Percentiles rank a stretch among this genome's conserved stretches.
Conservation (phyloP, 1,140 invertebrate species). For the Trachelipus rathkii region DNA sequence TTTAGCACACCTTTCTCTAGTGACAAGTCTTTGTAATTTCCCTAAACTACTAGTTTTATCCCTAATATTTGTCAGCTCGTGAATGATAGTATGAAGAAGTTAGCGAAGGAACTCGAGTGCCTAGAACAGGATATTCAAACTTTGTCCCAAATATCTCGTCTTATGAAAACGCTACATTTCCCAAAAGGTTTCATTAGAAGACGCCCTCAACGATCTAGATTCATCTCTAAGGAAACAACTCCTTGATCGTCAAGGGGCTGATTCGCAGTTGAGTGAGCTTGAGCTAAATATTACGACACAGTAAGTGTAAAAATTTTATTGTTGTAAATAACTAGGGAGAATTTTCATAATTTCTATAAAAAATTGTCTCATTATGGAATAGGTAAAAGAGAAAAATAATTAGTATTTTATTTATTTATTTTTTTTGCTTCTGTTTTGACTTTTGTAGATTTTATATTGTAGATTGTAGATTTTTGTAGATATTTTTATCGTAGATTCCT, state of each 20-base stretch:
- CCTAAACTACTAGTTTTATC: background rate
- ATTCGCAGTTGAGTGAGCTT: constrained; percentile 75
- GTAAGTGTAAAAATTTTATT: constrained; percentile 56
- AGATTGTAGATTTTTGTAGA: no score
- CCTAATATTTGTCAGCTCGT: constrained; percentile 59
- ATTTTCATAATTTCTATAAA: no score
- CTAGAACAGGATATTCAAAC: constrained; percentile 76
- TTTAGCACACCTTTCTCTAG: no score
- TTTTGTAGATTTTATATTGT: no score
- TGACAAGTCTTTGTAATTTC: no score
- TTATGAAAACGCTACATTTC: constrained; percentile 67
- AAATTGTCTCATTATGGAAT: no score
- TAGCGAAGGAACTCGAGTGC: constrained; percentile 74
- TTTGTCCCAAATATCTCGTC: constrained; percentile 75
- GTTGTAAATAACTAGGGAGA: no score
- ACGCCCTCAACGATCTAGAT: constrained; percentile 75
- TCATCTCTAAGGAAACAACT: constrained; percentile 69
- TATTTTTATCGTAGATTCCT: no score
- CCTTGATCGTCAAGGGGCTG: constrained; percentile 70
- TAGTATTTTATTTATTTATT: no score
- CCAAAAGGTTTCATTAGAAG: constrained; percentile 74
- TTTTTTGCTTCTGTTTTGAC: no score
- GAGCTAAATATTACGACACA: constrained; percentile 76
- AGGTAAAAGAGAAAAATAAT: no score
- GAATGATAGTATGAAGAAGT: constrained; percentile 73